Percentiles rank a stretch among this genome's conserved stretches.
These are phyloP conservation scores for Blastobasis lacticolella DNA, from an alignment of 2,888 invertebrate species.

Conservation along the genomic window DNA sequence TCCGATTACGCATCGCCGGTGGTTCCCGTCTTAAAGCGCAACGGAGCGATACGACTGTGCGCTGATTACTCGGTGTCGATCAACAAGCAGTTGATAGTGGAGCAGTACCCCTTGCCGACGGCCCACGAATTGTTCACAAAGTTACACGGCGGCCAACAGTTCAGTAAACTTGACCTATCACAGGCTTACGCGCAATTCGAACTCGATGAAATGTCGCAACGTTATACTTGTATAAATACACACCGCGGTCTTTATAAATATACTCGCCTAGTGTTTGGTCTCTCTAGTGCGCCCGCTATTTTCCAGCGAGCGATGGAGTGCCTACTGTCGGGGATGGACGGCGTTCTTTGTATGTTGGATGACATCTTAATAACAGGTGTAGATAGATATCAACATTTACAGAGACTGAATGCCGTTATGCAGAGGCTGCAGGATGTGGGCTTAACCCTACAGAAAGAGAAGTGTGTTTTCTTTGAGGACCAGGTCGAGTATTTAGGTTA, in stretches of 20 bases:
- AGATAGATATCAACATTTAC: conserved; percentile 4
- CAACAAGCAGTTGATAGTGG: conserved; percentile 3
- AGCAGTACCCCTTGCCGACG: conserved; percentile 5
- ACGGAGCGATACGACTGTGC: background rate
- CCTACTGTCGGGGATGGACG: background rate
- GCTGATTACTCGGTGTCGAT: conserved; percentile 1
- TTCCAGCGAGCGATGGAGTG: background rate
- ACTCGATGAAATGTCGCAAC: conserved; percentile 6
- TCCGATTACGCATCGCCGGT: background rate
- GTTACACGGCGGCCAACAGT: conserved; percentile 1
- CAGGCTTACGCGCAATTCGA: conserved; percentile 4
- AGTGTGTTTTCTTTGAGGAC: conserved; percentile 14
- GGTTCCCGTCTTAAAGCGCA: background rate
- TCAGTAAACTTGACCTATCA: conserved; percentile 3
- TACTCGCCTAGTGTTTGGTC: conserved; percentile 9
- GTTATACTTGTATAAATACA: conserved; percentile 6
- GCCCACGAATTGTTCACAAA: conserved; percentile 3
- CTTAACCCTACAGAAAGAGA: conserved; percentile 12
- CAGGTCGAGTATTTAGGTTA: conserved; percentile 15
- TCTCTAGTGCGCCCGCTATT: conserved; percentile 11
- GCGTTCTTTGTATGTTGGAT: background rate
- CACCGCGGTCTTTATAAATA: conserved; percentile 10
- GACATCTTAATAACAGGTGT: conserved; percentile 10
- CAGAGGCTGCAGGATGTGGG: conserved; percentile 13
- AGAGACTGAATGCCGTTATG: conserved; percentile 11